Conservation (phyloP, 1,140 invertebrate species). For the Drosophila pseudoananassae region DNA sequence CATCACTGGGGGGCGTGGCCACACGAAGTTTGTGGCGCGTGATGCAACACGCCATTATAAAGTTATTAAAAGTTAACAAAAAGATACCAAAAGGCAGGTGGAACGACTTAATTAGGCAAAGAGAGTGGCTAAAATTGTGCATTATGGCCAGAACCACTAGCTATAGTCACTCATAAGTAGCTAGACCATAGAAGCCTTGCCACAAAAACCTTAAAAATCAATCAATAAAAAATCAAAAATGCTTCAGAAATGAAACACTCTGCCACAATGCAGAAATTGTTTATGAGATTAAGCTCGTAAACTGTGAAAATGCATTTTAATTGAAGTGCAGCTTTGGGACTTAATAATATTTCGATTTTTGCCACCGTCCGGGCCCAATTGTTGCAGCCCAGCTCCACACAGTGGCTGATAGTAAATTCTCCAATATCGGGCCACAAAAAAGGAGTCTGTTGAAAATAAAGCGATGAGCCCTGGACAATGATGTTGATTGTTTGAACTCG, state of each 20-base stretch:
- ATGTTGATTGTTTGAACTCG: constrained; percentile 77
- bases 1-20: constrained; percentile 53
- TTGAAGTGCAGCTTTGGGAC: constrained; percentile 83
- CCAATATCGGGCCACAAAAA: constrained; percentile 61
- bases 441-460: constrained; percentile 55
- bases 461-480: constrained; percentile 56
- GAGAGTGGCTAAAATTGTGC: not conserved
- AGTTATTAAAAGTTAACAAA: constrained; percentile 76
- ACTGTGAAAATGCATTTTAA: constrained; percentile 83
- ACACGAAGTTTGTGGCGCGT: constrained; percentile 65
- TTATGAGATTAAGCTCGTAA: constrained; percentile 83
- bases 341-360: constrained; percentile 64
- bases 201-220: not conserved
- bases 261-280: constrained; percentile 77
- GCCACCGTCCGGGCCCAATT: constrained; percentile 15
- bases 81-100: constrained; percentile 18
- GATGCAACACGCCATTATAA: constrained; percentile 81
- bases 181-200: not conserved
- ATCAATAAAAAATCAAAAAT: not conserved
- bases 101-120: constrained; percentile 22
- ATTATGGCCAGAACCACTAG: not conserved
- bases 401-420: constrained; percentile 71
- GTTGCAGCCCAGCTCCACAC: constrained; percentile 23
- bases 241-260: not conserved
- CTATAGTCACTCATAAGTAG: too few relatives aligned